Percentiles rank a stretch among this genome's conserved stretches.
Evolutionary conservation across 2,888 invertebrate species (phyloP).

Genomic region (Cataglyphis altisquamis): DNA sequence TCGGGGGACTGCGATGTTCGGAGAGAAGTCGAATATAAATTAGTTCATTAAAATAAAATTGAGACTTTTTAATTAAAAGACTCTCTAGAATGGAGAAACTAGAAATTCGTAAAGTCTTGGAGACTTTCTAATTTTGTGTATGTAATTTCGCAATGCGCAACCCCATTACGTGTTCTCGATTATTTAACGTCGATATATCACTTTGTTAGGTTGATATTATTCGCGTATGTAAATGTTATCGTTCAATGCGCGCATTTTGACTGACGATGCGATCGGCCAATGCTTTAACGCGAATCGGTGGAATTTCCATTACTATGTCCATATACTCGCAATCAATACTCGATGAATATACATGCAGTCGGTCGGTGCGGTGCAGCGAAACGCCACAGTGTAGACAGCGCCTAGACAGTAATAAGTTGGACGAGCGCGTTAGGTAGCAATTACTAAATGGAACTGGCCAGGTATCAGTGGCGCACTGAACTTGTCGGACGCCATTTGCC

Average conservation of each 20-base stretch:
- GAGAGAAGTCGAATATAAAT: conserved; percentile 21
- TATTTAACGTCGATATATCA: conserved; percentile 14
- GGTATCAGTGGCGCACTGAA: conserved; percentile 50
- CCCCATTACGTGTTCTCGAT: not conserved
- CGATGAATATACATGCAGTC: conserved; percentile 48
- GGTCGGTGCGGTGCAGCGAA: conserved; percentile 45
- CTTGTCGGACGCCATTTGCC: conserved; percentile 50
- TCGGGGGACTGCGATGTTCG: not conserved
- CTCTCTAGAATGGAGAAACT: not conserved
- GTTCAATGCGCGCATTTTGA: conserved; percentile 28
- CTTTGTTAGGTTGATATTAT: conserved; percentile 29
- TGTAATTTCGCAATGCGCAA: not conserved
- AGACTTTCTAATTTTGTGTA: not conserved
- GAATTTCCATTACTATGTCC: conserved; percentile 49
- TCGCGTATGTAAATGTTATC: conserved; percentile 8
- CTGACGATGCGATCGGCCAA: conserved; percentile 23
- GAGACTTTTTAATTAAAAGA: conserved; percentile 17
- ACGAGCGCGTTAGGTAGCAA: conserved; percentile 51
- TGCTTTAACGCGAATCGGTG: conserved; percentile 41
- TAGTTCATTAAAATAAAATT: conserved; percentile 33
- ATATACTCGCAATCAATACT: conserved; percentile 47
- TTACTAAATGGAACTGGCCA: conserved; percentile 54
- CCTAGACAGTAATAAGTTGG: conserved; percentile 54
- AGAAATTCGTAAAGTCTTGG: conserved; percentile 17
- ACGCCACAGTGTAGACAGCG: conserved; percentile 52